Evolutionary conservation across 2,888 invertebrate genomes (phyloP).

Genomic region (Ophion ellenae): DNA sequence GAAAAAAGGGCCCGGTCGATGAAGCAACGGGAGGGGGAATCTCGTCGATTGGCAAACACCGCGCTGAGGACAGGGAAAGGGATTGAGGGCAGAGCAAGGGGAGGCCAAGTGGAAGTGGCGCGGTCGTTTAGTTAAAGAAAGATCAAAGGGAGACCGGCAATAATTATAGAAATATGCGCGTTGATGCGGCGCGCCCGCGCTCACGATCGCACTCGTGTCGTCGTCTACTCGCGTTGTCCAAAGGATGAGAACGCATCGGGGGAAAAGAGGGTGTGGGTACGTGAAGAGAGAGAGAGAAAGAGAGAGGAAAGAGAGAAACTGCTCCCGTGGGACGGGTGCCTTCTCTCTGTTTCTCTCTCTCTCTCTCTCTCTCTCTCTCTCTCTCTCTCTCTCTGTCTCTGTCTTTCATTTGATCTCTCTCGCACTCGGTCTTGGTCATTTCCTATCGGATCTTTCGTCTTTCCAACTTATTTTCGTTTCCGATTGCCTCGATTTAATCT

Average conservation of each 20-base stretch:
- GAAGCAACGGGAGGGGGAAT: conserved; percentile 9
- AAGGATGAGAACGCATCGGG: conserved; percentile 45
- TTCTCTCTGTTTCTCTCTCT: no score
- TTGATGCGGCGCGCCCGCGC: conserved; percentile 72
- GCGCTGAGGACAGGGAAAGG: conserved; percentile 51
- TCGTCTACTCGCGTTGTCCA: conserved; percentile 57
- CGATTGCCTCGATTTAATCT: conserved; percentile 46
- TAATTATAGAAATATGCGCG: conserved; percentile 83
- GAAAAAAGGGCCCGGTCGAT: conserved; percentile 4
- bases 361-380: no score
- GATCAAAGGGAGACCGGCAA: conserved; percentile 83
- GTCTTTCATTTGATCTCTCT: neutral
- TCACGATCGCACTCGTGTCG: conserved; percentile 24
- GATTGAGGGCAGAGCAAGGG: conserved; percentile 31
- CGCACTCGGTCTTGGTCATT: conserved; percentile 8
- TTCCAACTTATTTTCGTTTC: conserved; percentile 49
- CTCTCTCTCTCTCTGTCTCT: no score
- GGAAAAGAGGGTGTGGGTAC: conserved; percentile 71
- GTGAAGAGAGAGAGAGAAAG: conserved; percentile 32
- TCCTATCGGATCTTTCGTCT: conserved; percentile 57
- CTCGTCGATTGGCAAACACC: conserved; percentile 41
- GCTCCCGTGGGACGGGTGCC: neutral
- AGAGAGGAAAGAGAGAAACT: neutral
- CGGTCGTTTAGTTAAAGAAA: conserved; percentile 74
- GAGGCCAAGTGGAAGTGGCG: conserved; percentile 61